These are phyloP conservation scores for Macrostomum lignano DNA, from an alignment of 1,140 invertebrate genomes.

Conservation along the genomic window DNA sequence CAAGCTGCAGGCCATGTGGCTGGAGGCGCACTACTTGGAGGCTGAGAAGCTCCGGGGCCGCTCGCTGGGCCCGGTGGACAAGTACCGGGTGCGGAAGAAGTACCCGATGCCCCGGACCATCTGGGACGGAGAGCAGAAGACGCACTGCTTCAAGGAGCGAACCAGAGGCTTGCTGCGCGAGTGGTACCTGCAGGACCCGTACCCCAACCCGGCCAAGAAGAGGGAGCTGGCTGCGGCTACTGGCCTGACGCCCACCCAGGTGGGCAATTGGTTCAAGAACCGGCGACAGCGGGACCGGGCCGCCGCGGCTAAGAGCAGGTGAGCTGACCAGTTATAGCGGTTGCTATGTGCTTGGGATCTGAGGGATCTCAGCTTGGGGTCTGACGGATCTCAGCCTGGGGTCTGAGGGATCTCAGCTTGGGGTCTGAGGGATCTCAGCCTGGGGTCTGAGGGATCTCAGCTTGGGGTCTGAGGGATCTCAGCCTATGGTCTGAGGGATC, in stretches of 20 bases:
- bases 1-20: slow-evolving; percentile 72
- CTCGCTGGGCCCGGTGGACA: slow-evolving; percentile 87
- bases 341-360: no score
- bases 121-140: slow-evolving; percentile 99
- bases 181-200: slow-evolving; percentile 96
- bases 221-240: slow-evolving; percentile 80
- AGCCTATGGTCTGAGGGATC: no score
- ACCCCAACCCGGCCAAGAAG: slow-evolving; percentile 96
- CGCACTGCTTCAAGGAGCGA: slow-evolving; percentile 94
- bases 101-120: slow-evolving; percentile 87
- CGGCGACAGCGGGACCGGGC: slow-evolving; percentile 80
- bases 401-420: no score
- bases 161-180: slow-evolving; percentile 71
- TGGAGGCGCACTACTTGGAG: slow-evolving; percentile 92
- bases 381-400: no score
- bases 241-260: slow-evolving; percentile 86
- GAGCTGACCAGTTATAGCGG: no score
- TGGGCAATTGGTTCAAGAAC: slow-evolving; percentile 99
- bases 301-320: slow-evolving; percentile 29
- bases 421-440: no score
- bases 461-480: no score
- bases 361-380: no score
- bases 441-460: no score
- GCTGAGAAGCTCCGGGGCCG: slow-evolving; percentile 76
- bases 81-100: slow-evolving; percentile 90